These are phyloP conservation scores for Drosophila crucigera DNA, from an alignment of 2,888 invertebrate species.

Conservation along the genomic window DNA sequence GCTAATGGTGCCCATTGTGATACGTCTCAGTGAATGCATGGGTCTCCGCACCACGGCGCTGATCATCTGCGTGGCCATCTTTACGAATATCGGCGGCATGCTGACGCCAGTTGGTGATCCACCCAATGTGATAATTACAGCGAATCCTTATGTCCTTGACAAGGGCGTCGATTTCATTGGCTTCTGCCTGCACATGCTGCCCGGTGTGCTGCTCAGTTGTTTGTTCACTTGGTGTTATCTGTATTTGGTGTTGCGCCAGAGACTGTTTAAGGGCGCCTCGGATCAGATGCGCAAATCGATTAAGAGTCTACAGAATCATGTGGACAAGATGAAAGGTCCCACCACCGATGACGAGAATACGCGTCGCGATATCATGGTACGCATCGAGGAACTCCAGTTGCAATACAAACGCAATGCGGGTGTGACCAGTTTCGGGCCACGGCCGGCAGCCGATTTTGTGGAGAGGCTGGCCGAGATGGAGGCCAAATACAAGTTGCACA, in stretches of 20 bases:
- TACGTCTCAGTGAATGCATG: slow-evolving; percentile 94
- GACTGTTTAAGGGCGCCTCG: slow-evolving; percentile 87
- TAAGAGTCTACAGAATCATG: slow-evolving; percentile 91
- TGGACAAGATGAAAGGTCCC: slow-evolving; percentile 89
- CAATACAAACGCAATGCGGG: slow-evolving; percentile 86
- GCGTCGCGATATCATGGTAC: slow-evolving; percentile 89
- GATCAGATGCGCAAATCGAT: slow-evolving; percentile 91
- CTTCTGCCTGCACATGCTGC: slow-evolving; percentile 92
- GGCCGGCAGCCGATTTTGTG: slow-evolving; percentile 87
- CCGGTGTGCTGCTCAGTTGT: slow-evolving; percentile 87
- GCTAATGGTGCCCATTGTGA: slow-evolving; percentile 91
- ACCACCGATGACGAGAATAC: slow-evolving; percentile 93
- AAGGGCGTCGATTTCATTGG: slow-evolving; percentile 90
- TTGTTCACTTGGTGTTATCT: slow-evolving; percentile 89
- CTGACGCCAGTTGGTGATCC: slow-evolving; percentile 96
- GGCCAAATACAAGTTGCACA: slow-evolving; percentile 91
- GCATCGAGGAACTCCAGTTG: slow-evolving; percentile 88
- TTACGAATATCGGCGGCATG: slow-evolving; percentile 95
- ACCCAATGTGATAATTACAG: slow-evolving; percentile 86
- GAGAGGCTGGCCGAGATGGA: slow-evolving; percentile 87
- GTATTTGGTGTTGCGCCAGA: slow-evolving; percentile 88
- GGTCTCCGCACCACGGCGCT: slow-evolving; percentile 93
- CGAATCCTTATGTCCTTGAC: slow-evolving; percentile 64
- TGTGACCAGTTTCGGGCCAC: slow-evolving; percentile 51
- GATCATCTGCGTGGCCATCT: slow-evolving; percentile 93